These are phyloP conservation scores for Metacarcinus magister DNA, from an alignment of 2,888 invertebrate genomes.

Conservation along the genomic window DNA sequence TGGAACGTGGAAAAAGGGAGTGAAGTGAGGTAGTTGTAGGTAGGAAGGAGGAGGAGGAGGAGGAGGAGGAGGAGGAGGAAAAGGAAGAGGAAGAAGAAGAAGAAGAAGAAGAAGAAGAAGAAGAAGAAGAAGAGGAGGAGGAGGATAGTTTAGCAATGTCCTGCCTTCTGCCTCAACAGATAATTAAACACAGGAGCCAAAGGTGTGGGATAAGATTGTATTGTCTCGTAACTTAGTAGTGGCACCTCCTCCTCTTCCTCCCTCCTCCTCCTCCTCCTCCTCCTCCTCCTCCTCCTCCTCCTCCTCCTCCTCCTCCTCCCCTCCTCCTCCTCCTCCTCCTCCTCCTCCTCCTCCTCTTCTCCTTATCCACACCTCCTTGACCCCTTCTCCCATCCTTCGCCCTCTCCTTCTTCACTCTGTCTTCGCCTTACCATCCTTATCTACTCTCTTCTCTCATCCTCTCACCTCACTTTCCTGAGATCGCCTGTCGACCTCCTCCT, in stretches of 20 bases:
- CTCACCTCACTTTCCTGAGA: background rate
- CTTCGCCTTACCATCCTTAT: background rate
- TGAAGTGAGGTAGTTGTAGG: too few relatives aligned
- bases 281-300: background rate
- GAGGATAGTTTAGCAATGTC: slow-evolving; percentile 49
- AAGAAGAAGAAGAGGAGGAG: background rate
- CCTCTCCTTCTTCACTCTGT: background rate
- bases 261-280: background rate
- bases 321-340: background rate
- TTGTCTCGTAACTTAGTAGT: slow-evolving; percentile 56
- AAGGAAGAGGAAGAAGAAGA: background rate
- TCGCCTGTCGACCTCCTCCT: background rate
- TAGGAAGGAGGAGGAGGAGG: background rate
- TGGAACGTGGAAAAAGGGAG: background rate
- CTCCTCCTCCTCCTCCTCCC: background rate
- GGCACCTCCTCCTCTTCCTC: background rate
- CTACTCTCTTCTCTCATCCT: background rate
- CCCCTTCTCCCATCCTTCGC: background rate
- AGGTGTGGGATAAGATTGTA: slow-evolving; percentile 54
- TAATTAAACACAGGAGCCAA: slow-evolving; percentile 64
- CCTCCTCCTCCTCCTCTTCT: background rate
- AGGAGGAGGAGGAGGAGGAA: background rate
- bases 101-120: background rate
- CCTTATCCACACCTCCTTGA: background rate
- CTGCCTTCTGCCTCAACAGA: slow-evolving; percentile 42